phyloP scores from a whole-genome alignment of 2,888 invertebrate genomes.

The Lithophane leautieri region DNA sequence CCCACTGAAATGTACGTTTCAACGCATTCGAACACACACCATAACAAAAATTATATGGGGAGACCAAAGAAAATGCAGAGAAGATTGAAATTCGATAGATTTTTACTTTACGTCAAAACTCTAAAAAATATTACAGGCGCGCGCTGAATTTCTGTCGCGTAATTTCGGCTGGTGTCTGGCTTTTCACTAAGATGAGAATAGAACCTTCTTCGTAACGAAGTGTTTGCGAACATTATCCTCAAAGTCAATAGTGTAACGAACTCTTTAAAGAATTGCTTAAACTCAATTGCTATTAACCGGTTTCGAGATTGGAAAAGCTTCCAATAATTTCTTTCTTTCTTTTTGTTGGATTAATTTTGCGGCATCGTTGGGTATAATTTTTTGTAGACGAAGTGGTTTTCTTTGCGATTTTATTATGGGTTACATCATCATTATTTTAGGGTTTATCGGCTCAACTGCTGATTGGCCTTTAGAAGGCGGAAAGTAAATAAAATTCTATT shows the following conservation, averaged over 20 bases:
- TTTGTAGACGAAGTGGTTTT: not conserved
- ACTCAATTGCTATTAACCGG: constrained; percentile 28
- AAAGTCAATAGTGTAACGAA: constrained; percentile 55
- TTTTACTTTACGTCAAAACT: not conserved
- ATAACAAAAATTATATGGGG: not conserved
- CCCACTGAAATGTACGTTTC: not conserved
- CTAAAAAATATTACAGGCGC: not conserved
- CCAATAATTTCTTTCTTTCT: not conserved
- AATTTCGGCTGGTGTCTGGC: not conserved
- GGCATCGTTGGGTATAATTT: not conserved
- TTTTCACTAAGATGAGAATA: constrained; percentile 12
- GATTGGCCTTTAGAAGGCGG: too few species aligned
- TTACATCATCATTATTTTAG: not conserved
- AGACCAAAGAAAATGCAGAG: not conserved
- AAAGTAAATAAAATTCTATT: too few species aligned
- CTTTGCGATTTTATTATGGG: not conserved
- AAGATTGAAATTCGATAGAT: not conserved
- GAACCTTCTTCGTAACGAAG: constrained; percentile 37
- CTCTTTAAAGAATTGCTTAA: constrained; percentile 42
- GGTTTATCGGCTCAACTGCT: too few species aligned
- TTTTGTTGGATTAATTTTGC: constrained; percentile 8
- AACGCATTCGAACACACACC: not conserved
- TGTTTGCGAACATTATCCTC: constrained; percentile 40
- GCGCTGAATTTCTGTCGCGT: not conserved
- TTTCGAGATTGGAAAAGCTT: constrained; percentile 30